Percentiles rank a stretch among this genome's conserved stretches.
Conservation (phyloP, 2,797 vertebrate genomes). For the Semaprochilodus insignis region DNA sequence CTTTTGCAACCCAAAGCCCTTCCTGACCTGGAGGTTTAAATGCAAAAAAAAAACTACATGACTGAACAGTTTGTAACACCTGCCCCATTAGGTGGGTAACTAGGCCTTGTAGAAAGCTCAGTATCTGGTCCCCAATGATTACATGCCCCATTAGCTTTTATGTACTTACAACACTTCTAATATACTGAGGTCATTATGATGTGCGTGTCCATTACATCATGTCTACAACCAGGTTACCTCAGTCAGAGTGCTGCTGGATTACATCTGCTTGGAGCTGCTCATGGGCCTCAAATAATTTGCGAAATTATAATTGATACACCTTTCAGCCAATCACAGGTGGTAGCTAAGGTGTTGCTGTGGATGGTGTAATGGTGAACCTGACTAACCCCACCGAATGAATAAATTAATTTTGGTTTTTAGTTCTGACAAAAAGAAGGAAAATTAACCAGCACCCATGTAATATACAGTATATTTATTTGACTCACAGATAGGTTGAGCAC, state of each 20-base stretch:
- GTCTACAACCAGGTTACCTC: background rate
- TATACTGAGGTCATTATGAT: background rate
- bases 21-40: background rate
- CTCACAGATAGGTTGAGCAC: too few species aligned
- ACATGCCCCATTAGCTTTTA: constrained; percentile 2
- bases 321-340: too few species aligned
- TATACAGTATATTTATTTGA: too few species aligned
- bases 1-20: background rate
- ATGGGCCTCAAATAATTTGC: background rate
- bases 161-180: background rate
- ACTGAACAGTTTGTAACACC: background rate
- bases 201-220: background rate
- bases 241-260: background rate
- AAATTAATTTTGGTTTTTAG: too few species aligned
- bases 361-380: too few species aligned
- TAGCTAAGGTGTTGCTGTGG: too few species aligned
- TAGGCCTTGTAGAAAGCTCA: background rate
- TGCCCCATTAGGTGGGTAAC: background rate
- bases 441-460: too few species aligned
- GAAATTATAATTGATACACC: too few species aligned
- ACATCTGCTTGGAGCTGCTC: background rate
- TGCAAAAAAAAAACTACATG: background rate
- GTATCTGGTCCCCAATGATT: background rate
- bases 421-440: too few species aligned
- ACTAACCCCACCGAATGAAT: too few species aligned